Percentiles rank a stretch among this genome's conserved stretches.
These are phyloP conservation scores for Phymanthus crucifer DNA, from an alignment of 92 coral and sea anemone genomes.

Conservation along the genomic window DNA sequence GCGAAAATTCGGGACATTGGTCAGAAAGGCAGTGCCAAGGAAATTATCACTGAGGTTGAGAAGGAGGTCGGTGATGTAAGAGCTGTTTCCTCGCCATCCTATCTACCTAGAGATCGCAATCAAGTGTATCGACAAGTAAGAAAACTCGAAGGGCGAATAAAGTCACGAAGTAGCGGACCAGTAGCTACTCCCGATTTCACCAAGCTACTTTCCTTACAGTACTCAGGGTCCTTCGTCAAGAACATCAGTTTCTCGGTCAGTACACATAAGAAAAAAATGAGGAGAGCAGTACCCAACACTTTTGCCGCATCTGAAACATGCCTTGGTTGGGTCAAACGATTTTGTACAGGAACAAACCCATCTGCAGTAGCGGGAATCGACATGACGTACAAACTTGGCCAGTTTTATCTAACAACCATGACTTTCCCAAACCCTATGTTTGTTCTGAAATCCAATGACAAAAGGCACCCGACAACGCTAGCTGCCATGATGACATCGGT, in stretches of 20 bases:
- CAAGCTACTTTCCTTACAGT: constrained; percentile 50
- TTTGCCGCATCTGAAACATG: constrained; percentile 51
- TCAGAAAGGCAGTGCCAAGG: constrained; percentile 43
- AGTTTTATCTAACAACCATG: constrained; percentile 54
- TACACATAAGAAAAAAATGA: constrained; percentile 21
- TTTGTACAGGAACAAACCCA: constrained; percentile 36
- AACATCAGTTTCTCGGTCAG: constrained; percentile 43
- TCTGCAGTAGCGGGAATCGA: constrained; percentile 33
- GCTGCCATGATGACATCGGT: constrained; percentile 59
- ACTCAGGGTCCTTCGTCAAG: constrained; percentile 48
- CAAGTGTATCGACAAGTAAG: constrained; percentile 58
- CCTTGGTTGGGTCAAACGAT: constrained; percentile 43
- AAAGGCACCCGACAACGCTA: constrained; percentile 45
- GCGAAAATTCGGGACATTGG: constrained; percentile 50
- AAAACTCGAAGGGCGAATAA: constrained; percentile 44
- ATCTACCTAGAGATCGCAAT: constrained; percentile 55
- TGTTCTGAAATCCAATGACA: constrained; percentile 42
- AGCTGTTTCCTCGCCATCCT: constrained; percentile 47
- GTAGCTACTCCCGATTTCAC: constrained; percentile 46
- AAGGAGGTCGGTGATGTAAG: constrained; percentile 44
- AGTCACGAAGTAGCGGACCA: constrained; percentile 56
- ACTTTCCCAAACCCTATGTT: constrained; percentile 67
- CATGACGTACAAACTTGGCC: constrained; percentile 65
- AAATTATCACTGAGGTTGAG: constrained; percentile 42
- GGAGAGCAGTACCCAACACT: constrained; percentile 43